Evolutionary conservation across 2,113 vertebrate genomes (phyloP), one percentile per base, ranked within the genome.

Genomic region (Butastur rufipennis): DNA sequence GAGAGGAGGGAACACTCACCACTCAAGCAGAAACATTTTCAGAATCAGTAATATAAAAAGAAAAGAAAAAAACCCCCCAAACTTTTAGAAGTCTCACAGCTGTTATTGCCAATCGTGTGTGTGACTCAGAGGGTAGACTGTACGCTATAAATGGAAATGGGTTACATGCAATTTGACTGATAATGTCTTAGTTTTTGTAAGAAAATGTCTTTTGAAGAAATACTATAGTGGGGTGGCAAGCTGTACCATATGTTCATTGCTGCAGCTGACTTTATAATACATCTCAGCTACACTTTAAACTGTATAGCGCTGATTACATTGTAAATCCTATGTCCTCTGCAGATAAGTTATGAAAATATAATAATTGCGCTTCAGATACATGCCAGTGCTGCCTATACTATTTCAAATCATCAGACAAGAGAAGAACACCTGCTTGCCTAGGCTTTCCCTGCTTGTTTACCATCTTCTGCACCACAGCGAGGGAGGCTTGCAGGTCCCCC

Each of bases 121-220:
- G 73, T 96, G 96, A 96, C 94, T 97, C 96, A 96, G 94, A 96
- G 95, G 58, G 91, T 80, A 96, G 97, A 95, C 94, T 81, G 86
- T 53, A 73, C 7, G 40, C 96, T 97, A 97, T 96, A 98, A 97
- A 97, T 97, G 96, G 97, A 98, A 97, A 93, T 90, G 93, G 96
- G 92, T 95, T 97, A 89, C 92, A 97, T 97, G 95, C 79, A 90
- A 97, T 97, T 97, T 96, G 90, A 97, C 96, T 97, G 95, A 96
- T 95, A 97, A 97, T 92, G 95, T 95, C 96, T 97, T 95, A 29
- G 53, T 86, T 96, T 96, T 96, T 97, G 88, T 90, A 86, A 97
- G 93, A 97, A 97, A 95, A 88, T 29, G 72, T 93, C 93, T 97
- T 97, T 97, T 96, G 93, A 96, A 97, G 96, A 94, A 95, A 94